Percentiles rank a stretch among this genome's conserved stretches.
Conservation (phyloP, 2,888 invertebrate genomes). For the Dexiosoma caninum region DNA sequence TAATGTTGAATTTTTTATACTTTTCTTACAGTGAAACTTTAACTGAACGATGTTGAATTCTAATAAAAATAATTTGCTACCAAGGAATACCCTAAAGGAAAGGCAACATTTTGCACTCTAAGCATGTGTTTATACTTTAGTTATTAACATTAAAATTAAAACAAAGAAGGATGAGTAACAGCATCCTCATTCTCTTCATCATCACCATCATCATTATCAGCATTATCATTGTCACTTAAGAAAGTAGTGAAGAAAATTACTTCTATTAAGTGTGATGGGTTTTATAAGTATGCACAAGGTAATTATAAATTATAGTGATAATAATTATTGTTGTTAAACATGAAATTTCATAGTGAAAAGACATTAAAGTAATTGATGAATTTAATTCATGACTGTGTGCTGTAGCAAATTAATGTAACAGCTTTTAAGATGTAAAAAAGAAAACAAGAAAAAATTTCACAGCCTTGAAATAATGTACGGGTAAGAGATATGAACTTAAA, state of each 20-base stretch:
- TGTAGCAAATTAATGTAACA: neutral
- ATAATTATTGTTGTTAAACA: constrained; percentile 44
- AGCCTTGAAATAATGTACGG: too few relatives aligned
- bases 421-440: neutral
- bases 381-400: neutral
- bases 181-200: neutral
- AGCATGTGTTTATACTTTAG: constrained; percentile 54
- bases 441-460: too few relatives aligned
- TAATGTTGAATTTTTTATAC: too few relatives aligned
- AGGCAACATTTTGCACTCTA: constrained; percentile 18
- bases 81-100: neutral
- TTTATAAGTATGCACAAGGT: constrained; percentile 43
- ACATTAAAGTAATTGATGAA: constrained; percentile 1
- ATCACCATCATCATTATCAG: too few relatives aligned
- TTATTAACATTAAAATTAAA: constrained; percentile 18
- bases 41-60: too few relatives aligned
- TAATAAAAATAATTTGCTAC: too few relatives aligned
- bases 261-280: constrained; percentile 45
- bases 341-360: constrained; percentile 2
- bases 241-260: neutral
- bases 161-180: neutral
- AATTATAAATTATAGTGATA: constrained; percentile 43
- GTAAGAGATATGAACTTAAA: too few relatives aligned
- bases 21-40: too few relatives aligned
- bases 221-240: neutral